Percentiles rank a stretch among this genome's conserved stretches.
phyloP scores from a whole-genome alignment of 2,888 invertebrate species.

The Plagiodera versicolora region DNA sequence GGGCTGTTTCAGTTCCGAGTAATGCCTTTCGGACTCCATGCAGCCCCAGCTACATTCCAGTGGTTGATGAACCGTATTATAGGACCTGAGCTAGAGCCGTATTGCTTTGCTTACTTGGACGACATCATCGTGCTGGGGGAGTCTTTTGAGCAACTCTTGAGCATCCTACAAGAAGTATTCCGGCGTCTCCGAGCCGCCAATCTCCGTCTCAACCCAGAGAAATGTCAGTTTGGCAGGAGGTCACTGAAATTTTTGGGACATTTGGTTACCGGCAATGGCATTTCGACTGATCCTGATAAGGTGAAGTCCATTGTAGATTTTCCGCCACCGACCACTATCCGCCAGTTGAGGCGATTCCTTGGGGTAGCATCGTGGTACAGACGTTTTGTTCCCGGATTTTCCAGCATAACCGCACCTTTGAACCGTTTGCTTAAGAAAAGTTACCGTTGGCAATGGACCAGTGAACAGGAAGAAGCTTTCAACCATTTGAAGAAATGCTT shows the following conservation, averaged over 20 bases:
- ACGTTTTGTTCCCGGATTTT: constrained; percentile 16
- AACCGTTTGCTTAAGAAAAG: constrained; percentile 6
- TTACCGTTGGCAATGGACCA: neutral
- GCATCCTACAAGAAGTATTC: constrained; percentile 7
- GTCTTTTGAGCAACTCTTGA: neutral
- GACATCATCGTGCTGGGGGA: constrained; percentile 2
- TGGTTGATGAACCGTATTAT: neutral
- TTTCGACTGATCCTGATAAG: constrained; percentile 3
- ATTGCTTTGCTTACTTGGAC: neutral
- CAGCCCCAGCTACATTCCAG: constrained; percentile 20
- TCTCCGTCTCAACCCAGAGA: constrained; percentile 18
- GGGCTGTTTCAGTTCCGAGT: constrained; percentile 41
- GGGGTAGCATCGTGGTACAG: constrained; percentile 19
- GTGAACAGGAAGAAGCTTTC: constrained; percentile 8
- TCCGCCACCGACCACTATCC: neutral
- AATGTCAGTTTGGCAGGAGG: constrained; percentile 17
- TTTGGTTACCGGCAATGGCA: constrained; percentile 2
- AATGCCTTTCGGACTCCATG: constrained; percentile 42
- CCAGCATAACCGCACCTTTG: constrained; percentile 8
- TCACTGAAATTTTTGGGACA: constrained; percentile 17
- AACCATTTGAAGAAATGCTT: neutral
- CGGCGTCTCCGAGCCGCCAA: constrained; percentile 9
- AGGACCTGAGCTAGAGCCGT: neutral
- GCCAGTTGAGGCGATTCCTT: constrained; percentile 12
- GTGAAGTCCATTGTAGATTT: constrained; percentile 5